phyloP scores from a whole-genome alignment of 1,140 invertebrate genomes.

The Acromyrmex heyeri region DNA sequence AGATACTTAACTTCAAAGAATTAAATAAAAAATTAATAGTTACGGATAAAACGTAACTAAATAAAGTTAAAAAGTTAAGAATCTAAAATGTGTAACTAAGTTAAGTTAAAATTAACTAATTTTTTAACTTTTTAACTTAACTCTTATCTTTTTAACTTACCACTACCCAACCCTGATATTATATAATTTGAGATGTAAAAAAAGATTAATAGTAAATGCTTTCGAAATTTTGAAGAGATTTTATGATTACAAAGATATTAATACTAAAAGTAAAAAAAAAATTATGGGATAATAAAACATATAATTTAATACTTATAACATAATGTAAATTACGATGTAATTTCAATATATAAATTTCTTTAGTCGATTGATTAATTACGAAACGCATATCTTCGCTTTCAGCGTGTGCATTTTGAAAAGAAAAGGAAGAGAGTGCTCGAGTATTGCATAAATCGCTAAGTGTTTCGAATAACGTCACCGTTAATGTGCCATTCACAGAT shows the following conservation, averaged over 20 bases:
- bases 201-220: background rate
- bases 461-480: constrained; percentile 26
- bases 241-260: background rate
- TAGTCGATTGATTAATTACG: constrained; percentile 6
- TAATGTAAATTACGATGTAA: background rate
- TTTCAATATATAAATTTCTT: background rate
- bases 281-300: background rate
- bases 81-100: no score
- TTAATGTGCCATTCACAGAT: constrained; percentile 13
- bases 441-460: background rate
- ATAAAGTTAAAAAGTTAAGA: no score
- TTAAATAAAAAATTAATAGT: no score
- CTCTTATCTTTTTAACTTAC: no score
- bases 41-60: no score
- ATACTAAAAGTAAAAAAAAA: background rate
- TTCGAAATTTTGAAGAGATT: background rate
- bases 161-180: no score
- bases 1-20: no score
- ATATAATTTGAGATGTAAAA: background rate
- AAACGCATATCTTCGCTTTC: constrained; percentile 1
- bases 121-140: no score
- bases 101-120: no score
- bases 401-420: background rate
- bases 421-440: constrained; percentile 1
- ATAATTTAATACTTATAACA: background rate